Percentiles rank a stretch among this genome's conserved stretches.
These are phyloP conservation scores for Drosophila saltans DNA, from an alignment of 1,140 invertebrate genomes.

Conservation along the genomic window DNA sequence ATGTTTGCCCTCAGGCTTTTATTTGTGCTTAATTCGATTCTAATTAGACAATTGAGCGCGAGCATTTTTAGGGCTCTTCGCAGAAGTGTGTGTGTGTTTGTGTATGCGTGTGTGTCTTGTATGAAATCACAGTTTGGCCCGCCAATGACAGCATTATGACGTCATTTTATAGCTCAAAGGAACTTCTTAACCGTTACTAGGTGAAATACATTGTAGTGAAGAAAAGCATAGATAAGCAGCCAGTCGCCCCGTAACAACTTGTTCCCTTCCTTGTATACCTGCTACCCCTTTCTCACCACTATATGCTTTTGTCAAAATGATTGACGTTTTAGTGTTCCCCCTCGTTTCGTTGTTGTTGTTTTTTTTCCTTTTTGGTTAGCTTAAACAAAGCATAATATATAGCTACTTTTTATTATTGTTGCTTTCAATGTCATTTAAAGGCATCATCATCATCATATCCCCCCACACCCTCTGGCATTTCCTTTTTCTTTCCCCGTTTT, in stretches of 20 bases:
- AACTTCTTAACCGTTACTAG: constrained; percentile 24
- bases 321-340: constrained; percentile 61
- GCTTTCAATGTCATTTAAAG: constrained; percentile 71
- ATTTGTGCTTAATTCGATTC: constrained; percentile 62
- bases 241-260: too few species aligned
- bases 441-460: constrained; percentile 1
- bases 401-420: constrained; percentile 40
- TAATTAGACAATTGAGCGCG: constrained; percentile 71
- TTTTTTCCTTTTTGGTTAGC: constrained; percentile 27
- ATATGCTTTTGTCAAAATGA: constrained; percentile 48
- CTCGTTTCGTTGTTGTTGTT: constrained; percentile 1
- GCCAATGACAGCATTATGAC: constrained; percentile 51
- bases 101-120: constrained; percentile 11
- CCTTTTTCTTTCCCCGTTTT: constrained; percentile 3
- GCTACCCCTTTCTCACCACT: constrained; percentile 29
- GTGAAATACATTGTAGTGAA: constrained; percentile 22
- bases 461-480: constrained; percentile 17
- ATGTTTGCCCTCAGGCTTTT: constrained; percentile 30
- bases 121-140: constrained; percentile 51
- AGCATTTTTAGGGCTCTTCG: constrained; percentile 12
- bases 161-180: constrained; percentile 34
- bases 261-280: not conserved
- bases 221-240: too few species aligned
- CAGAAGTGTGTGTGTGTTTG: constrained; percentile 16
- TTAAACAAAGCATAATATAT: constrained; percentile 71